These are phyloP conservation scores for Acinonyx jubatus DNA, from an alignment of 2,113 vertebrate species.

Conservation along the genomic window DNA sequence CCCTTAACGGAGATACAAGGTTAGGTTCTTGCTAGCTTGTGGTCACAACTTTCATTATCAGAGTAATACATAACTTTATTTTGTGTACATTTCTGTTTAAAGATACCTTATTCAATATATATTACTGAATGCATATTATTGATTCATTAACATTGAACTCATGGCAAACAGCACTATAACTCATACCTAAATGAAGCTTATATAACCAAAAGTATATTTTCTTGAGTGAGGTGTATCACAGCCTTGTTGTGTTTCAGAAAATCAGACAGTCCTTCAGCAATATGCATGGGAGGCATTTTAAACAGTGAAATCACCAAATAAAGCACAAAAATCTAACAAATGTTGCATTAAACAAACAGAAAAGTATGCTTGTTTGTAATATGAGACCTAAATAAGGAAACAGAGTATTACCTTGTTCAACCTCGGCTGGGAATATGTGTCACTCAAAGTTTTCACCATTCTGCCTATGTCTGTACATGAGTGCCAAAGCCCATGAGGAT, in stretches of 20 bases:
- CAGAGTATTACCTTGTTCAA: neutral
- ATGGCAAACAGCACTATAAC: neutral
- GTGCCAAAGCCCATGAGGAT: neutral
- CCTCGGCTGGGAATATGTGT: neutral
- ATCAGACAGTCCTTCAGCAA: neutral
- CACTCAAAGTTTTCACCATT: neutral
- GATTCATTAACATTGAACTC: neutral
- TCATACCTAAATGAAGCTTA: neutral
- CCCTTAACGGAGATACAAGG: neutral
- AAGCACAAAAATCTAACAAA: neutral
- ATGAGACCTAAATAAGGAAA: neutral
- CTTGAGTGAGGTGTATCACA: neutral
- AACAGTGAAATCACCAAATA: neutral
- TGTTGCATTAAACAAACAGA: neutral
- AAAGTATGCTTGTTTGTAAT: neutral
- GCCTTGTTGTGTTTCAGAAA: neutral
- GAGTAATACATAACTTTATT: neutral
- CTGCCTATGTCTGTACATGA: neutral
- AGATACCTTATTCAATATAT: neutral
- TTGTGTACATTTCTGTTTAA: neutral
- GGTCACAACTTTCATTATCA: neutral
- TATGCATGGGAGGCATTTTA: neutral
- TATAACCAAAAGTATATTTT: neutral
- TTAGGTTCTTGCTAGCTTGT: neutral
- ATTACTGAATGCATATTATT: neutral